These are phyloP conservation scores for Mechanitis mazaeus DNA, from an alignment of 2,888 invertebrate species.

Conservation along the genomic window DNA sequence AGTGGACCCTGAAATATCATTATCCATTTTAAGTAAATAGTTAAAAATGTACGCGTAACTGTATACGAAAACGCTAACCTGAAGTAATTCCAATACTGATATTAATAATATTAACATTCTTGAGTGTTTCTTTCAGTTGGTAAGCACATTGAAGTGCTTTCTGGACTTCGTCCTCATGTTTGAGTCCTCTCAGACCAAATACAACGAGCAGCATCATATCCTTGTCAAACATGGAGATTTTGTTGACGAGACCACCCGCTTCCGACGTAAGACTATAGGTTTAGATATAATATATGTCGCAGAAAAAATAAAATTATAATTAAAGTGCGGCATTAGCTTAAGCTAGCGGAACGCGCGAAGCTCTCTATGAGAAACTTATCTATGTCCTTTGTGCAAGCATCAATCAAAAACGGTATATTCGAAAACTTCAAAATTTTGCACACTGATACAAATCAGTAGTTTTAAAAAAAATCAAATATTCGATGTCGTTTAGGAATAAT, in stretches of 20 bases:
- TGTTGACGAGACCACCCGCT: constrained; percentile 79
- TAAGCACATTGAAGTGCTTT: constrained; percentile 80
- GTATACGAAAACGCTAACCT: constrained; percentile 48
- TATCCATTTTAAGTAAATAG: no score
- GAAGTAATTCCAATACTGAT: constrained; percentile 82
- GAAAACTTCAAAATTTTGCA: no score
- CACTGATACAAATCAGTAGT: no score
- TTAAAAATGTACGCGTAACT: no score
- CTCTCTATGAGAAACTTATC: no score
- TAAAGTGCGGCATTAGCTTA: no score
- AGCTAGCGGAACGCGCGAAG: no score
- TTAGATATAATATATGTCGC: not conserved
- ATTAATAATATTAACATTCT: constrained; percentile 61
- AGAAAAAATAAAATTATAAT: not conserved
- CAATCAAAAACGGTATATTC: no score
- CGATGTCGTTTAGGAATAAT: no score
- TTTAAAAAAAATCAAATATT: no score
- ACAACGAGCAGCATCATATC: constrained; percentile 84
- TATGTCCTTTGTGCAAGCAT: no score
- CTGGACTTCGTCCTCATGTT: constrained; percentile 81
- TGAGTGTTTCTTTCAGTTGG: constrained; percentile 69
- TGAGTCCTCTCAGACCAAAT: constrained; percentile 84
- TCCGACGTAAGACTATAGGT: constrained; percentile 58
- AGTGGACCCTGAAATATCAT: constrained; percentile 68
- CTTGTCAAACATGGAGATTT: constrained; percentile 82